Base-by-base conservation (phyloP, 2,113 vertebrate species). In the Ovis canadensis region DNA sequence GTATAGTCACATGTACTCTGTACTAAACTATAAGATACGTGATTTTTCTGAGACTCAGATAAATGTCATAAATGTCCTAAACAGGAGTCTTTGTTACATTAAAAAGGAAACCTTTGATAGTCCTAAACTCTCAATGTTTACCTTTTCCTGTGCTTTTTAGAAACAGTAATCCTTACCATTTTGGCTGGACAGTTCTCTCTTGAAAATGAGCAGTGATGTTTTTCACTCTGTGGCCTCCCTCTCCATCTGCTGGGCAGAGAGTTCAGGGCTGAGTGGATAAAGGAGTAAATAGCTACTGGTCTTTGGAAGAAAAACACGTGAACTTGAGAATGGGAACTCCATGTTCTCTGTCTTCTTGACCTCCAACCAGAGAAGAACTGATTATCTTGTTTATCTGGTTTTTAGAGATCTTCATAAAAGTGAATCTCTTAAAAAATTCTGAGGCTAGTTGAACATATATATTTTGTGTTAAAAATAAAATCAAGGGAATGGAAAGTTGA, bases 381-480 rank as follows among this genome's bases (percentile, higher is more conserved):
- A n/a, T 71, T 93, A 19, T 95, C 60, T 33, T 48, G 52, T 83
- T 90, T 57, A 67, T 52, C 13, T 64, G 31, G 55, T 64, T 74
- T 74, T 91, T 96, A 86, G 60, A 90, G 43, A 88, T n/a, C 25
- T 7, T 96, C 54, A 88, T 87, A 50, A 60, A 95, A 88, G 57
- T 45, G 29, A 80, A n/a, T 82, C 15, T 88, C 86, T 90, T 94
- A 16, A 50, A 91, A 78, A 88, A n/a, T 55, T 36, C 36, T 36
- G 50, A 92, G 57, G 33, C 88, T 25, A 48, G 48, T 62, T 88
- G 25, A 88, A 52, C 45, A 48, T 60, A n/a, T 45, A 91, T 81
- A 25, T 67, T 97, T 92, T 14, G 10, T 92, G 52, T 74, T 88
- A 40, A 89, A 81, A 96, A 85, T 48, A 54, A 96, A 95, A 93